Evolutionary conservation across 2,888 invertebrate species (phyloP), one percentile per base, ranked within the genome.

Genomic region (Andrena bicolor): DNA sequence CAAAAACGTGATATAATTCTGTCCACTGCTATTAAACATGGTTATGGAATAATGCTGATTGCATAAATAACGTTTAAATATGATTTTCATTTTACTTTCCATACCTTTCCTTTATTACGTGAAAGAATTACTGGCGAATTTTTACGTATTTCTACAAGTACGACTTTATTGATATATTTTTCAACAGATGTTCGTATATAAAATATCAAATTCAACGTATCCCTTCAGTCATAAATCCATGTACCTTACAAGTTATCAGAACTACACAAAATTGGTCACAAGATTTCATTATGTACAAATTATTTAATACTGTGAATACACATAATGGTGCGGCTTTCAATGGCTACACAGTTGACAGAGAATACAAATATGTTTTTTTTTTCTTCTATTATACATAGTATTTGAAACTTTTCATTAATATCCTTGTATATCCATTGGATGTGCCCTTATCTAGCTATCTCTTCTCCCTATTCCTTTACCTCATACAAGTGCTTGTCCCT

Each of bases 251-350:
- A 60, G 32, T 81, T 69, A 80, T 75, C 82, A 82, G 80, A 87
- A 90, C 79, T 88, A 88, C 84, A 86, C 49, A 89, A 86, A 71
- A 90, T 83, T 88, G 83, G 82, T 82, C 80, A 83, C 71, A 75
- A 76, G 72, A 82, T 81, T 86, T 88, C 75, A 77, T 87, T 91
- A 90, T 92, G 84, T 91, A 92, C 90, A 91, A 92, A 91, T 90
- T 80, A 87, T 89, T 91, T 90, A 92, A 92, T 92, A 90, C 91
- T 92, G 91, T 83, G 86, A 83, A 91, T 91, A 92, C 91, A 92
- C 86, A 90, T 89, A 81, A 66, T 68, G 66, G 75, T 84, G 83
- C 79, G 84, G 83, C 77, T 76, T 82, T 80, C 78, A 82, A 75
- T 80, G 76, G 82, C 88, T 88, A 86, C 84, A 86, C 69, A 88